Evolutionary conservation across 2,888 invertebrate genomes (phyloP), one percentile per base, ranked within the genome.

Genomic region (Phanerotoma sp.): DNA sequence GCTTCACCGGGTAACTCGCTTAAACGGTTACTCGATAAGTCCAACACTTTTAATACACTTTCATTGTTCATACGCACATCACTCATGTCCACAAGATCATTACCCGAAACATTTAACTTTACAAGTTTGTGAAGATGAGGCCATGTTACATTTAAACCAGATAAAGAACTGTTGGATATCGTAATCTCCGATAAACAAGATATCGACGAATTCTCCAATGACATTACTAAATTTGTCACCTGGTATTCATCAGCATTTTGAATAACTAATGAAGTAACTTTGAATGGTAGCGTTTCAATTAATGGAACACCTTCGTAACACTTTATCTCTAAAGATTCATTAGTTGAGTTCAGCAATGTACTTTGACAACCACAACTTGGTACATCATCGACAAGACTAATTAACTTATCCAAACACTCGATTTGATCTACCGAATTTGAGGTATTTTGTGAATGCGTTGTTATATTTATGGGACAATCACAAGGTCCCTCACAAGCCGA

Each of bases 1-100:
- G 81, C 73, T 33, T 80, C 79, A 65, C 79, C 80, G 60, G 73
- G 80, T 59, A 86, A 74, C 56, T 74, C 74, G 66, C 77, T 75
- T 62, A 87, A 77, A 65, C 76, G 75, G 71, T 88, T 87, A 52
- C 73, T 72, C 15, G 86, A 85, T 62, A 87, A 72, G 75, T 88
- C 85, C 62, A 88, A 76, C 60, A 79, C 76, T 65, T 80, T 78
- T 58, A 87, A 32, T 15, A 49, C 56, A 10, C 58, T 57, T 4
- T 49, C 59, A 38, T 45, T 54, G 1, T 3, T 11, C 28, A 60
- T 56, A 16, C 52, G 41, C 48, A 66, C 61, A 37, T 66, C 60
- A 41, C 53, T 63, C 50, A 69, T 46, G 3, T 67, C 63, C 45
- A 47, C 50, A 40, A 75, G 57, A 21, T 65, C 61, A 58, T 73